These are phyloP conservation scores for Anarrhichthys ocellatus DNA, from an alignment of 2,113 vertebrate genomes.

Conservation along the genomic window DNA sequence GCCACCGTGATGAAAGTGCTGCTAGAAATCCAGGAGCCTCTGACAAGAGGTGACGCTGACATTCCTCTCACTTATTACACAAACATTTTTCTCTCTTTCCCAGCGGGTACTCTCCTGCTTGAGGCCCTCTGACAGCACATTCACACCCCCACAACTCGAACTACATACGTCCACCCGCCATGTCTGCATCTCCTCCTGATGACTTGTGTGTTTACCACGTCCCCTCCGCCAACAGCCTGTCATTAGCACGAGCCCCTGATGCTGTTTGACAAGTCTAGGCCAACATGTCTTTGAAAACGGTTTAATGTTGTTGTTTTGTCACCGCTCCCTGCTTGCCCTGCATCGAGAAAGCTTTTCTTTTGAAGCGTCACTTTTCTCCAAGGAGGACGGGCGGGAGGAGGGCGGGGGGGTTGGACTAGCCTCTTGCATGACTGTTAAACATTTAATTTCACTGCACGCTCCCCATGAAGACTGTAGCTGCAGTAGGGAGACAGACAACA, in stretches of 20 bases:
- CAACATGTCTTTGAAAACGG: conserved; percentile 60
- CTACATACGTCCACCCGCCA: conserved; percentile 22
- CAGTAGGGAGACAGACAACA: background rate
- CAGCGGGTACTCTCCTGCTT: background rate
- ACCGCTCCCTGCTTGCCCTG: conserved; percentile 10
- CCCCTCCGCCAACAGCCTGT: conserved; percentile 21
- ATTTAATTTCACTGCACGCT: conserved; percentile 41
- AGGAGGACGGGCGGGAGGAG: conserved; percentile 24
- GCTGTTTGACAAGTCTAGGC: conserved; percentile 68
- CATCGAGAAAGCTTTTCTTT: conserved; percentile 57
- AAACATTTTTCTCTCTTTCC: background rate
- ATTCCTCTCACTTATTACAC: background rate
- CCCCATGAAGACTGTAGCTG: conserved; percentile 11
- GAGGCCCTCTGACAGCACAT: conserved; percentile 19
- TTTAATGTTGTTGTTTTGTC: conserved; percentile 38
- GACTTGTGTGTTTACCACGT: conserved; percentile 41
- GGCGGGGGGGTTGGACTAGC: conserved; percentile 18
- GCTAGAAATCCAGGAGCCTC: background rate
- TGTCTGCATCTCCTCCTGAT: conserved; percentile 16
- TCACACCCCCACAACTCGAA: conserved; percentile 15
- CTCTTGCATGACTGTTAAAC: conserved; percentile 28
- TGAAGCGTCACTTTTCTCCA: conserved; percentile 66
- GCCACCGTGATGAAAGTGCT: background rate
- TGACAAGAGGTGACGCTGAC: background rate
- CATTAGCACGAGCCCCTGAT: conserved; percentile 42